Evolutionary conservation across 2,888 invertebrate genomes (phyloP).

Genomic region (Leptinotarsa juncta): DNA sequence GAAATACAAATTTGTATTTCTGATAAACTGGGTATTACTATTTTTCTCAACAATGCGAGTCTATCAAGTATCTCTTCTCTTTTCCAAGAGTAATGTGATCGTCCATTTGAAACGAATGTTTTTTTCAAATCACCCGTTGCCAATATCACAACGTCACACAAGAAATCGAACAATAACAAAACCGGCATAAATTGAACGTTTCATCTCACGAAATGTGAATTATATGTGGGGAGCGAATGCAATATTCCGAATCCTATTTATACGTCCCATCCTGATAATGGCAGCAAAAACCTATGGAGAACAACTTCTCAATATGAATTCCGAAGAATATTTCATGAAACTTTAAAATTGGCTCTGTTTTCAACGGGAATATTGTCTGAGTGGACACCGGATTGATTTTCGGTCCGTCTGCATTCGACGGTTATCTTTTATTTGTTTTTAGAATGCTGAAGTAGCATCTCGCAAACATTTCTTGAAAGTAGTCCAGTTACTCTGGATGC

Average conservation of each 20-base stretch:
- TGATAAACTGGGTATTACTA: no score
- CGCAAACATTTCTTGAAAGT: conserved; percentile 19
- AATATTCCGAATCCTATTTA: conserved; percentile 37
- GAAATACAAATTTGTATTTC: no score
- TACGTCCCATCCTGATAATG: conserved; percentile 26
- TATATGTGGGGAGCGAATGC: conserved; percentile 24
- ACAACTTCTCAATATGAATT: conserved; percentile 35
- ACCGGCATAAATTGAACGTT: conserved; percentile 20
- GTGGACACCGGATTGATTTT: conserved; percentile 41
- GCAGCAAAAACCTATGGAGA: conserved; percentile 28
- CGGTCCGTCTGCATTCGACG: conserved; percentile 33
- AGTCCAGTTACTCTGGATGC: conserved; percentile 11
- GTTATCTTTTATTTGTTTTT: conserved; percentile 17
- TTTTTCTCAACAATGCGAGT: no score
- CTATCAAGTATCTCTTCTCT: no score
- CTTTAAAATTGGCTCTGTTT: conserved; percentile 35
- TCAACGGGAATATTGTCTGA: conserved; percentile 28
- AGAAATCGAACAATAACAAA: conserved; percentile 12
- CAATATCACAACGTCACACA: neutral
- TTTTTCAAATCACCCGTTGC: neutral
- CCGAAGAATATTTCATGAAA: conserved; percentile 33
- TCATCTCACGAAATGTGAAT: conserved; percentile 30
- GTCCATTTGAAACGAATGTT: neutral
- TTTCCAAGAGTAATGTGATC: neutral
- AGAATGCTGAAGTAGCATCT: conserved; percentile 18